phyloP scores from a whole-genome alignment of 1,140 invertebrate genomes.

The Saxidomus purpurata region DNA sequence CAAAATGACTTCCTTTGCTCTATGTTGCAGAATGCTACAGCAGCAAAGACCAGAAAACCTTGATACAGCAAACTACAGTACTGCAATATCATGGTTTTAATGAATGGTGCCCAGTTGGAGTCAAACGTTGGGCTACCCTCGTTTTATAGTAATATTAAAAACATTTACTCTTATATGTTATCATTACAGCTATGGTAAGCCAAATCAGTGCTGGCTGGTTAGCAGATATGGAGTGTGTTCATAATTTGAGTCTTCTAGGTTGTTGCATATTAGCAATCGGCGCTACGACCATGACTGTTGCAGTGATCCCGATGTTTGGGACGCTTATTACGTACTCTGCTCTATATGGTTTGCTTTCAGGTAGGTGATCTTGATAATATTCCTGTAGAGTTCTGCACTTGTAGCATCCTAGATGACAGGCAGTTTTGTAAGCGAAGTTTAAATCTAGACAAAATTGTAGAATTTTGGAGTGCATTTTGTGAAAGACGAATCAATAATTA shows the following conservation, averaged over 20 bases:
- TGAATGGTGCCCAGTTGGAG: too few relatives aligned
- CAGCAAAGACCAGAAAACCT: too few relatives aligned
- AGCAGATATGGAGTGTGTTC: conserved; percentile 31
- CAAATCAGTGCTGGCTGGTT: conserved; percentile 19
- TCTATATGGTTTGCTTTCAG: conserved; percentile 12
- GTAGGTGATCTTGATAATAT: not conserved
- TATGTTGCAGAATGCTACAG: too few relatives aligned
- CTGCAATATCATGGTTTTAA: too few relatives aligned
- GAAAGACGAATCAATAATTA: too few relatives aligned
- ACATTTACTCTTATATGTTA: too few relatives aligned
- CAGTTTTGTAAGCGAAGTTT: not conserved
- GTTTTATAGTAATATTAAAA: too few relatives aligned
- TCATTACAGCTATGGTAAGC: not conserved
- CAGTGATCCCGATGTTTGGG: conserved; percentile 9
- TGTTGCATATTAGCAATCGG: not conserved
- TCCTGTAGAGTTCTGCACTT: not conserved
- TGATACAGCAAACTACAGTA: too few relatives aligned
- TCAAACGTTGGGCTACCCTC: too few relatives aligned
- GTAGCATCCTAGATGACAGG: not conserved
- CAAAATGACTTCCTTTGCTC: too few relatives aligned
- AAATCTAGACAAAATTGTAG: not conserved
- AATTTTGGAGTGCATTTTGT: not conserved
- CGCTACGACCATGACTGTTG: conserved; percentile 17
- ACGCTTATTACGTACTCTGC: conserved; percentile 5
- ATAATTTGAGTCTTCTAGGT: not conserved